Base-by-base conservation (phyloP, 1,140 invertebrate species). In the Zaprionus inermis region DNA sequence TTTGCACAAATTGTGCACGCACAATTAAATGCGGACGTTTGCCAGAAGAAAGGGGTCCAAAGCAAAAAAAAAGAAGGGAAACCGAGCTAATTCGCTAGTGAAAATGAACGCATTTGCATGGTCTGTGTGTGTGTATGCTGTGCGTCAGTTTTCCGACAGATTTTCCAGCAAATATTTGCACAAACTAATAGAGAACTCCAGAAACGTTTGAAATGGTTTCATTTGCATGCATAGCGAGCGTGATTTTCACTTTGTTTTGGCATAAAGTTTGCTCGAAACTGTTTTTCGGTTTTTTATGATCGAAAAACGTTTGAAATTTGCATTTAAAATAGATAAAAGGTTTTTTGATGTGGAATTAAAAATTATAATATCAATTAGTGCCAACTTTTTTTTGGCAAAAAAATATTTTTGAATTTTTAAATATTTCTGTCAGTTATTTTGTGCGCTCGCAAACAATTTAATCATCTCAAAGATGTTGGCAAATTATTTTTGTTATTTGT, bases 1-100 rank as follows among this genome's bases (percentile, higher is more conserved):
- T 76, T 59, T 72, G 74, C 52, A 76, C 57, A 78, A 81, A 81
- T 78, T 72, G 77, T 46, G 76, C 72, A 83, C 81, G 82, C 82
- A 83, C 82, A 86, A 86, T 86, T 86, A 79, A 85, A 72, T 72
- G 78, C 70, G 78, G 34, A n/a, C 59, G 55, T 51, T 58, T 67
- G 61, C 49, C 55, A 34, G 28, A 59, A 56, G 36, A 65, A 71
- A 28, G 24, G 24, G 24, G 24, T 28, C 1, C 5, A 4, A 1
- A 2, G 4, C 49, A 59, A 63, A 46, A 69, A 58, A 66, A 34
- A 54, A 51, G 44, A 38, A 38, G 46, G 9, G 6, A 44, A 16
- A 44, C 1, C 6, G 61, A 69, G 49, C 46, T 80, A 66, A 80
- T 72, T 72, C 32, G 36, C 69, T 16, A 57, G 69, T 66, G 61